phyloP scores from a whole-genome alignment of 2,888 invertebrate genomes.

The Diarsia brunnea region DNA sequence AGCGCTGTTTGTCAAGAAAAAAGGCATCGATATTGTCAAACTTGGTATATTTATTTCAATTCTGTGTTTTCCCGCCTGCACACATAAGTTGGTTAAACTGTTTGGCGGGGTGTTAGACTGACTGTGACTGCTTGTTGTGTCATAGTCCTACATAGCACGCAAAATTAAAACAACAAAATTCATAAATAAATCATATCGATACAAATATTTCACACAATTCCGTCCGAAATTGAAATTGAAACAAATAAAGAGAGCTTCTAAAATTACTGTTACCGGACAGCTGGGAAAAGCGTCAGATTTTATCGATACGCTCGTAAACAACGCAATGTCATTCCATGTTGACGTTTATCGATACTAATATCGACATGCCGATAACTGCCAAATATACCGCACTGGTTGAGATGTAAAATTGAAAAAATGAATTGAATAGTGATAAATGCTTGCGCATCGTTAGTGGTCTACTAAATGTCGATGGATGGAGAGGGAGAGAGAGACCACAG shows the following conservation, averaged over 20 bases:
- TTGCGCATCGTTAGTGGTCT: neutral
- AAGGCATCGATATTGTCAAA: neutral
- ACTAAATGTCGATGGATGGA: no score
- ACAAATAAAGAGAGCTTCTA: slow-evolving; percentile 53
- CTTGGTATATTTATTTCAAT: neutral
- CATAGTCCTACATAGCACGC: neutral
- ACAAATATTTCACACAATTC: slow-evolving; percentile 37
- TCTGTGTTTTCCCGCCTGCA: neutral
- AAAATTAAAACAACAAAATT: slow-evolving; percentile 32
- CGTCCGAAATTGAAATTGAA: slow-evolving; percentile 52
- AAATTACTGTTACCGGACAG: slow-evolving; percentile 54
- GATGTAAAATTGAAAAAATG: slow-evolving; percentile 39
- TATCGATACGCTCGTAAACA: slow-evolving; percentile 58
- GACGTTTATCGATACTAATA: slow-evolving; percentile 60
- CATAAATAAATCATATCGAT: slow-evolving; percentile 34
- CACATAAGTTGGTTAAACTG: neutral
- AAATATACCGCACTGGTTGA: slow-evolving; percentile 30
- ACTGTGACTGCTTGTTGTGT: neutral
- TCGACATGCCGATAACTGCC: slow-evolving; percentile 38
- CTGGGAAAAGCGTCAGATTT: slow-evolving; percentile 56
- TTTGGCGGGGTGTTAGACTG: neutral
- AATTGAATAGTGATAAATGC: neutral
- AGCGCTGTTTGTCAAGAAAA: neutral
- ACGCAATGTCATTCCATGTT: slow-evolving; percentile 51
- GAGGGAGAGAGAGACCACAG: no score